Percentiles rank a stretch among this genome's conserved stretches.
Conservation (phyloP, 1,140 invertebrate genomes). For the Nasonia vitripennis region DNA sequence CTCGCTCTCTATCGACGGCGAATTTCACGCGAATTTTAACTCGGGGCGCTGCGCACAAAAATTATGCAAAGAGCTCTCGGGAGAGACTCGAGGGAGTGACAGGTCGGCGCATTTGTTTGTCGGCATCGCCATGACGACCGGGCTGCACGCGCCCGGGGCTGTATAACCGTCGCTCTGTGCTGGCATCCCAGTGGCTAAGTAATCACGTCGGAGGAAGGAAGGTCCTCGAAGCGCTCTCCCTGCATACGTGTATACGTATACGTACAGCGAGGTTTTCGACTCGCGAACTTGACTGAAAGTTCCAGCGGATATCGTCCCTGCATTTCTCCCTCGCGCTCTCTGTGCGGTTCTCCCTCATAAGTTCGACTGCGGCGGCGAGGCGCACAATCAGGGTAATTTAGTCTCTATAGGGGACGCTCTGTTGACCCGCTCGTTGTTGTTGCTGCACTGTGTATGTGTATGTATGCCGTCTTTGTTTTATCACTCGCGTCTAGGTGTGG, state of each 20-base stretch:
- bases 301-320: background rate
- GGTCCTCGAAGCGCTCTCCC: no score
- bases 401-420: background rate
- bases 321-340: background rate
- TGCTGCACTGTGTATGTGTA: background rate
- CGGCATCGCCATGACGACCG: constrained; percentile 17
- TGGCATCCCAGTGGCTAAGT: background rate
- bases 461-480: background rate
- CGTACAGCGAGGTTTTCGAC: background rate
- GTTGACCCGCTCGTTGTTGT: background rate
- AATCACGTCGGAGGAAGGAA: background rate
- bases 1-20: no score
- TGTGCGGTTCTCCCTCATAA: background rate
- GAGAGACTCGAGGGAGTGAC: background rate
- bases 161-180: background rate
- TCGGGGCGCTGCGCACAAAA: no score
- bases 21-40: no score
- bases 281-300: background rate
- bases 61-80: no score
- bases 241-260: constrained; percentile 11
- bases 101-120: constrained; percentile 25
- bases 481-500: no score
- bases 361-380: background rate
- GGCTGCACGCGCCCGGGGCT: background rate
- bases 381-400: background rate